Base-by-base conservation (phyloP, 2,888 invertebrate species). In the Acanthacorydalis orientalis region DNA sequence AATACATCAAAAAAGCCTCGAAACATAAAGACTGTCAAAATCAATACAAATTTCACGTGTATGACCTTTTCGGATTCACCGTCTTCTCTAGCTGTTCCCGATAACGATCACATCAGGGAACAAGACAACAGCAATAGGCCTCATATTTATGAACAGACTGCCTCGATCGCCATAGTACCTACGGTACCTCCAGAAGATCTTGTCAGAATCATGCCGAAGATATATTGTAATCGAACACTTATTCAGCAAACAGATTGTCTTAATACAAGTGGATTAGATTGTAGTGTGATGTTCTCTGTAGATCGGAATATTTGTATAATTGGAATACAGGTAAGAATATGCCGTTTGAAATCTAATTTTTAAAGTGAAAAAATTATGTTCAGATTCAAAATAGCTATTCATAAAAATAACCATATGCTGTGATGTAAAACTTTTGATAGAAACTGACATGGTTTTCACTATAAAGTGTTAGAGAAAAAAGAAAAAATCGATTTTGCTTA, bases 231-330 rank as follows among this genome's bases (percentile, higher is more conserved):
- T 52, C 72, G 85, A 38, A 72, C 77, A 39, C 69, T 82, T 45
- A 65, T 78, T 11, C 76, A 77, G 53, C 76, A 78, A 57, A 80
- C 79, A 0, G 81, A 83, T 60, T 81, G 82, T 56, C 72, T 80
- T 57, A 87, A 86, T 62, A 77, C 77, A 12, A 79, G 80, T 55
- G 80, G 79, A 31, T 71, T 86, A 43, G 86, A 87, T 61, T 83
- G 83, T 59, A 79, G 80, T 11, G 75, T 86, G 31, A 83, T 85
- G 2, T 86, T 88, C 62, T 80, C 79, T 59, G 86, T 84, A 43
- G 83, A 86, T 60, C 81, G 79, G 59, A 83, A 83, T 60, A 81
- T 88, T 55, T 83, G 83, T 59, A 72, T 86, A 43, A 72, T 78
- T 53, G 88, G 82, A 33, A 74, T 82, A 44, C 76, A 80, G 73